Evolutionary conservation across 2,888 invertebrate species (phyloP).

Genomic region (Drosophila melanosoma): DNA sequence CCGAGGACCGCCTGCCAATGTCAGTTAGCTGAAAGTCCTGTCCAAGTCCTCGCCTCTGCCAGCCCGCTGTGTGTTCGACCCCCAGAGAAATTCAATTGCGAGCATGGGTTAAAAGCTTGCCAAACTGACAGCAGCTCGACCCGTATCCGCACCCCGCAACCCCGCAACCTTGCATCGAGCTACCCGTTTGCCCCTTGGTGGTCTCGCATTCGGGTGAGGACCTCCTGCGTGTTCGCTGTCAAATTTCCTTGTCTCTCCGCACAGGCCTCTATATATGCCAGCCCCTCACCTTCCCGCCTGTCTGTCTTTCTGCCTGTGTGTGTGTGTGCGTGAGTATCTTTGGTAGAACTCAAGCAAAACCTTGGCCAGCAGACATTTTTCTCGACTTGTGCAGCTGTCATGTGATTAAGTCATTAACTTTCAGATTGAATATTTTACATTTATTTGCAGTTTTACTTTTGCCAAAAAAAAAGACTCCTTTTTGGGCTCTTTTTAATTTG

Average conservation of each 20-base stretch:
- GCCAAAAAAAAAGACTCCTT: constrained; percentile 2
- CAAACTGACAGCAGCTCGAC: constrained; percentile 69
- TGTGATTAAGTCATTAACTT: constrained; percentile 53
- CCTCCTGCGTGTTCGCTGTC: constrained; percentile 58
- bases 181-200: constrained; percentile 22
- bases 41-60: constrained; percentile 11
- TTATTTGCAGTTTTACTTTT: constrained; percentile 4
- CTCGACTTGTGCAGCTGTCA: constrained; percentile 29
- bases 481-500: background rate
- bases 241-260: constrained; percentile 55
- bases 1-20: constrained; percentile 67
- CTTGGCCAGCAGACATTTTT: constrained; percentile 13
- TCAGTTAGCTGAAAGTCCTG: constrained; percentile 68
- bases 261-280: constrained; percentile 39
- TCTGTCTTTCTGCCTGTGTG: constrained; percentile 4
- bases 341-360: constrained; percentile 11
- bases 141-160: constrained; percentile 32
- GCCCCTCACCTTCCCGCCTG: background rate
- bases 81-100: constrained; percentile 59
- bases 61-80: constrained; percentile 21
- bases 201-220: constrained; percentile 48
- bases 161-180: background rate
- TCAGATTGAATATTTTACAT: constrained; percentile 23
- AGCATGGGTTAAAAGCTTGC: constrained; percentile 72
- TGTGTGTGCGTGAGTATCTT: constrained; percentile 11